phyloP scores from a whole-genome alignment of 2,113 vertebrate species.

The Pipra filicauda region DNA sequence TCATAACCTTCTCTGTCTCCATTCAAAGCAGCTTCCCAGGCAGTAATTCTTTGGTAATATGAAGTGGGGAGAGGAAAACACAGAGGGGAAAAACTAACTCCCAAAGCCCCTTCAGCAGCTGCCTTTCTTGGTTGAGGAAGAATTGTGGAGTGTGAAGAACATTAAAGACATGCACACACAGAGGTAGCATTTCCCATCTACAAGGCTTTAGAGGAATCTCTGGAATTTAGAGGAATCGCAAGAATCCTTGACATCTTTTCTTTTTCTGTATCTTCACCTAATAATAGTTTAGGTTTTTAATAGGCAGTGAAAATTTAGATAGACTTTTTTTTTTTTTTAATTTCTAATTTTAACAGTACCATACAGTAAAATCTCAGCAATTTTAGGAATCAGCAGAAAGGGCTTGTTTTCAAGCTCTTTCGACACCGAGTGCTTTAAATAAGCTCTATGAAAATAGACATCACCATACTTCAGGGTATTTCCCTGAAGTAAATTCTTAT shows the following conservation, averaged over 20 bases:
- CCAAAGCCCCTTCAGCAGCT: not conserved
- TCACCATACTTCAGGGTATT: not conserved
- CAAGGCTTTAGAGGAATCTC: not conserved
- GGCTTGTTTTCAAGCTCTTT: not conserved
- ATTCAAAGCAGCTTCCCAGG: not conserved
- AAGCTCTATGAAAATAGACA: not conserved
- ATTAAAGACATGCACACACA: fast-evolving
- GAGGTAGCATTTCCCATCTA: fast-evolving
- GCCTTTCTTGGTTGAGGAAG: not conserved
- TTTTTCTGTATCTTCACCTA: not conserved
- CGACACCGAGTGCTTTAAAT: not conserved
- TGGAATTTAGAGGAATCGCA: not conserved
- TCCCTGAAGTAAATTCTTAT: not conserved
- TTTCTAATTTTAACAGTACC: not conserved
- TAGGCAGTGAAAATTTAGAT: not conserved
- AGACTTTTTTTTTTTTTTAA: not conserved
- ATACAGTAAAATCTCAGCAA: not conserved
- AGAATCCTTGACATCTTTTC: not conserved
- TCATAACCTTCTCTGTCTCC: not conserved
- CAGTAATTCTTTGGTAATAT: not conserved
- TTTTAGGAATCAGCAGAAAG: not conserved
- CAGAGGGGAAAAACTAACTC: not conserved
- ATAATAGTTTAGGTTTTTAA: not conserved
- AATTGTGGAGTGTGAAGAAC: not conserved
- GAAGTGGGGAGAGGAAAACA: not conserved